Evolutionary conservation across 2,113 vertebrate species (phyloP), one percentile per base, ranked within the genome.

Genomic region (Melanostigma gelatinosum): DNA sequence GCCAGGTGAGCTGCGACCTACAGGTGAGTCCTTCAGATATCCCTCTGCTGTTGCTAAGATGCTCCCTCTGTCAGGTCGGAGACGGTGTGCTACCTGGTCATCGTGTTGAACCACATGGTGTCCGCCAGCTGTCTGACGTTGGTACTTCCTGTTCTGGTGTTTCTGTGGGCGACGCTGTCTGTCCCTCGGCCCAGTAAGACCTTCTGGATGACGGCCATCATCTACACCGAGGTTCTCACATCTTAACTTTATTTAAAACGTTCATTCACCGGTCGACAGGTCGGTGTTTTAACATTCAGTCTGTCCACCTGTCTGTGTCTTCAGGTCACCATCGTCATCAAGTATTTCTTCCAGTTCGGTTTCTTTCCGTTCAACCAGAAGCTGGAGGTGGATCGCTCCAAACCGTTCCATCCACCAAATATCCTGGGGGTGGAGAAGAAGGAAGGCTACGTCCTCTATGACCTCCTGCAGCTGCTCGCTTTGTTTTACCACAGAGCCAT

Each of bases 121-220:
- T 98, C 97, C 0, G 97, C 97, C 72, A 98, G 96, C 69, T 93
- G 97, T 89, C 96, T 97, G 85, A 97, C 97, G 0, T 85, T 98
- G 18, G 96, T 98, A 13, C 94, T 98, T 64, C 97, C 97, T 72
- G 95, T 98, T 72, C 95, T 97, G 6, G 97, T 98, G 78, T 98
- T 98, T 80, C 95, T 98, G 60, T 98, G 97, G 97, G 97, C 97
- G 34, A 98, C 96, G 95, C 93, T 98, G 27, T 98, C 97, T 0
- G 97, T 98, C 9, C 97, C 97, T 15, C 95, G 97, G 36, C 97
- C 97, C 74, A 97, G 96, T 92, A 97, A 97, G 63, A 95, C 96
- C 18, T 98, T 98, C 95, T 98, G 97, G 97, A 98, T 98, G 97
- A 97, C 97, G 4, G 97, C 97, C 78, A 98, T 98, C 75, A 95